Evolutionary conservation across 2,113 vertebrate species (phyloP).

Genomic region (Spermophilus dauricus): DNA sequence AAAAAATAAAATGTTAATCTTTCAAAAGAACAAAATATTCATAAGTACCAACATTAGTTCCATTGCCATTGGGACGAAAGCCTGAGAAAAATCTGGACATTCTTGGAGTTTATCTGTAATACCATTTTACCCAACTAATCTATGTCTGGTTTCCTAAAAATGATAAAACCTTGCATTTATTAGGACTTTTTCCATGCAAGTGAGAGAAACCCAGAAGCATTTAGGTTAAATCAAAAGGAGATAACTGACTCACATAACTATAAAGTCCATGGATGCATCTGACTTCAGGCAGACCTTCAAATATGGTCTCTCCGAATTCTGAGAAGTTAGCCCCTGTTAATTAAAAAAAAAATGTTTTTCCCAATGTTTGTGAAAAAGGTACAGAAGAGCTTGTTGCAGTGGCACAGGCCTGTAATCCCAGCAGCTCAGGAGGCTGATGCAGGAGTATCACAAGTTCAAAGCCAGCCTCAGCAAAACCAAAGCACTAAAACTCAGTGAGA

Average conservation of each 20-base stretch:
- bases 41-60: not conserved
- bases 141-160: not conserved
- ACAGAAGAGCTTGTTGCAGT: too few relatives aligned
- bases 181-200: not conserved
- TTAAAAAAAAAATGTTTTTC: too few relatives aligned
- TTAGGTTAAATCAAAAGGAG: not conserved
- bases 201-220: not conserved
- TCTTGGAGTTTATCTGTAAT: not conserved
- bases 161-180: not conserved
- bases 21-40: not conserved
- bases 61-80: not conserved
- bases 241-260: not conserved
- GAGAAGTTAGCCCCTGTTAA: too few relatives aligned
- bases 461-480: too few relatives aligned
- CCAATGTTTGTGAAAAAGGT: too few relatives aligned
- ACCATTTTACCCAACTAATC: not conserved
- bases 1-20: not conserved
- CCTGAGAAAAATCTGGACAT: not conserved
- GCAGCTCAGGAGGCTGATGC: too few relatives aligned
- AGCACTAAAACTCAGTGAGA: too few relatives aligned
- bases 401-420: too few relatives aligned
- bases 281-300: too few relatives aligned
- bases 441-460: too few relatives aligned
- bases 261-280: too few relatives aligned
- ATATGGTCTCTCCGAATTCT: too few relatives aligned